Evolutionary conservation across 2,888 invertebrate genomes (phyloP).

Genomic region (Lasioglossum pauxillum): DNA sequence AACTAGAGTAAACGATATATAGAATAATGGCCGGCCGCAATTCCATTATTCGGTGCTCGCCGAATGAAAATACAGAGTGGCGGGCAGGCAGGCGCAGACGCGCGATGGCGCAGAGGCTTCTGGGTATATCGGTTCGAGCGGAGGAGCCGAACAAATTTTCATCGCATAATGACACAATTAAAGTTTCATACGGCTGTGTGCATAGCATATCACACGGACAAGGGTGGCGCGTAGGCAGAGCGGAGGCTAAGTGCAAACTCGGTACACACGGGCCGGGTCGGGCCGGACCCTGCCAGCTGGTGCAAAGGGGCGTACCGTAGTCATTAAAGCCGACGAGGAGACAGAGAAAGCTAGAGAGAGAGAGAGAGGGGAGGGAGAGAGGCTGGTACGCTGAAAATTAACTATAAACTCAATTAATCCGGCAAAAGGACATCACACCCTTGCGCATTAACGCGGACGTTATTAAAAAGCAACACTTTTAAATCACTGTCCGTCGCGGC

Average conservation of each 20-base stretch:
- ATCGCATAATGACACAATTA: conserved; percentile 76
- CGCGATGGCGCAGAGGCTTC: not conserved
- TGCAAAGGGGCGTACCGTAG: conserved; percentile 26
- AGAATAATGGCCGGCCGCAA: conserved; percentile 29
- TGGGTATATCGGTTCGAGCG: conserved; percentile 31
- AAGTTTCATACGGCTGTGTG: conserved; percentile 69
- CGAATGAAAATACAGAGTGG: conserved; percentile 35
- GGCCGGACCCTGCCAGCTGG: not conserved
- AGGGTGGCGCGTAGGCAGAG: conserved; percentile 27
- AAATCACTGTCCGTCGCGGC: conserved; percentile 53
- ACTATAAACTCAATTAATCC: conserved; percentile 72
- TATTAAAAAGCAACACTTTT: conserved; percentile 65
- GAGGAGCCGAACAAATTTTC: conserved; percentile 70
- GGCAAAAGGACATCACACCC: conserved; percentile 55
- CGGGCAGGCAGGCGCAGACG: not conserved
- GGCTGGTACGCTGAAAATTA: conserved; percentile 60
- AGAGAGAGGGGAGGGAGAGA: not conserved
- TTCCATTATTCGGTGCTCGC: conserved; percentile 25
- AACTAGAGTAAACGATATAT: conserved; percentile 30
- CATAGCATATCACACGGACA: conserved; percentile 55
- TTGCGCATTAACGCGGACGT: conserved; percentile 62
- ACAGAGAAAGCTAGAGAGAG: not conserved
- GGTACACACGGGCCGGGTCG: conserved; percentile 32
- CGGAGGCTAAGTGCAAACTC: conserved; percentile 48
- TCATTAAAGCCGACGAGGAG: conserved; percentile 60